These are phyloP conservation scores for Lepidocyrtinus sp. DNA, from an alignment of 2,888 invertebrate species.

Conservation along the genomic window DNA sequence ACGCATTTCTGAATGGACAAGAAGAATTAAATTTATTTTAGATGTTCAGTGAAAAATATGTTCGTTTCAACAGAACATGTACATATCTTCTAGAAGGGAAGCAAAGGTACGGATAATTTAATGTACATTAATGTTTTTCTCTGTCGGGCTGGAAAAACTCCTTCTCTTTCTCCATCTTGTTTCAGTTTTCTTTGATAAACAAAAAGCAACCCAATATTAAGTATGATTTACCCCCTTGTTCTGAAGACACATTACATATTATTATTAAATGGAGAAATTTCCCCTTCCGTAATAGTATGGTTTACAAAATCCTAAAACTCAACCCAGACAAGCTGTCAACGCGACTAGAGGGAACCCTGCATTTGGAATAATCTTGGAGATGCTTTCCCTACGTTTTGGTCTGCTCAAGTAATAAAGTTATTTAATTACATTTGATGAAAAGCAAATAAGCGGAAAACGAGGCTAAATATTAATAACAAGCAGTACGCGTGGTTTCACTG, in stretches of 20 bases:
- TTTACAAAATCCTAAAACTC: not conserved
- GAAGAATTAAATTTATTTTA: too few relatives aligned
- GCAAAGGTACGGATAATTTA: too few relatives aligned
- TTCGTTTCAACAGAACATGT: too few relatives aligned
- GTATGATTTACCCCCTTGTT: not conserved
- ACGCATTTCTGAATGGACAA: too few relatives aligned
- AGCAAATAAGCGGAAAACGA: conserved; percentile 58
- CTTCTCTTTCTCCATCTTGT: not conserved
- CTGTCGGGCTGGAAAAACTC: not conserved
- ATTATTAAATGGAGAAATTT: not conserved
- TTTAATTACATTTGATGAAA: conserved; percentile 61
- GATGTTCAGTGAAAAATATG: too few relatives aligned
- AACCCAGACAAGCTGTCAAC: not conserved
- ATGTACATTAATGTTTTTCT: too few relatives aligned
- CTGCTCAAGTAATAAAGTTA: conserved; percentile 43
- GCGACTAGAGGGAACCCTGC: not conserved
- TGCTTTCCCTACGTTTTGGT: not conserved
- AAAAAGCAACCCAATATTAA: too few relatives aligned
- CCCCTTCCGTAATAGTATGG: not conserved
- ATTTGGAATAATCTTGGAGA: not conserved
- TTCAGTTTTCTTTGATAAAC: not conserved
- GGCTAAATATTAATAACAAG: conserved; percentile 55
- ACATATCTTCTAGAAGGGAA: too few relatives aligned
- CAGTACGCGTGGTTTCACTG: too few relatives aligned
- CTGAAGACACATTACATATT: not conserved